These are phyloP conservation scores for Orchesella flavescens DNA, from an alignment of 2,888 invertebrate genomes.

Conservation along the genomic window DNA sequence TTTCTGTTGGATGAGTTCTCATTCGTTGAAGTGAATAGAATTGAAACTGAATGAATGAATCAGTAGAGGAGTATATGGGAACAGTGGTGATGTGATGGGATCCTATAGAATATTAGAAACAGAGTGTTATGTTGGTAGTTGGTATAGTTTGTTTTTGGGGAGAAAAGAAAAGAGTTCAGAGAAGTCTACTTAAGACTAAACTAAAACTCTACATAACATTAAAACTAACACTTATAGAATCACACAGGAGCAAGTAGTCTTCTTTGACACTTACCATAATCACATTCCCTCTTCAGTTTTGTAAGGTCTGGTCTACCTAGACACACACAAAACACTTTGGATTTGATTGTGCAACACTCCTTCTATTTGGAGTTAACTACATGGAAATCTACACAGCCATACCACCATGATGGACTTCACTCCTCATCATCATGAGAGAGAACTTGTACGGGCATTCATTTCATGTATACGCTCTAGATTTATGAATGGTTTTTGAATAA, in stretches of 20 bases:
- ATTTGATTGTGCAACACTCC: not conserved
- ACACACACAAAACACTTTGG: not conserved
- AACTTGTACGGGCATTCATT: too few species aligned
- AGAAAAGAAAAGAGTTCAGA: conserved; percentile 2
- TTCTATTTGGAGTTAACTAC: not conserved
- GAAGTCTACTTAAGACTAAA: too few species aligned
- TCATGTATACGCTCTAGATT: conserved; percentile 2
- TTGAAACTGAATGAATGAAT: conserved; percentile 48
- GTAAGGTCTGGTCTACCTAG: not conserved
- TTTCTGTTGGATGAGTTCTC: conserved; percentile 28
- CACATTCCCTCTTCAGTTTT: conserved; percentile 28
- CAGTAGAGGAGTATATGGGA: conserved; percentile 10
- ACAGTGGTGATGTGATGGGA: too few species aligned
- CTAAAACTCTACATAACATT: too few species aligned
- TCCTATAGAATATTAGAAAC: too few species aligned
- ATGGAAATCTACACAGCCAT: conserved; percentile 1
- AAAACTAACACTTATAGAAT: too few species aligned
- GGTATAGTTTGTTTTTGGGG: not conserved
- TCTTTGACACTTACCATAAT: conserved; percentile 58
- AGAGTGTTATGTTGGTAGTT: not conserved
- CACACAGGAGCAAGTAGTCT: conserved; percentile 19
- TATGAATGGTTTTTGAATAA: conserved; percentile 46
- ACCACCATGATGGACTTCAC: conserved; percentile 26
- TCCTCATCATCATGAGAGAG: not conserved
- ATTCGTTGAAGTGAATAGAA: conserved; percentile 45